phyloP scores from a whole-genome alignment of 2,888 invertebrate genomes.

The Xylota segnis region DNA sequence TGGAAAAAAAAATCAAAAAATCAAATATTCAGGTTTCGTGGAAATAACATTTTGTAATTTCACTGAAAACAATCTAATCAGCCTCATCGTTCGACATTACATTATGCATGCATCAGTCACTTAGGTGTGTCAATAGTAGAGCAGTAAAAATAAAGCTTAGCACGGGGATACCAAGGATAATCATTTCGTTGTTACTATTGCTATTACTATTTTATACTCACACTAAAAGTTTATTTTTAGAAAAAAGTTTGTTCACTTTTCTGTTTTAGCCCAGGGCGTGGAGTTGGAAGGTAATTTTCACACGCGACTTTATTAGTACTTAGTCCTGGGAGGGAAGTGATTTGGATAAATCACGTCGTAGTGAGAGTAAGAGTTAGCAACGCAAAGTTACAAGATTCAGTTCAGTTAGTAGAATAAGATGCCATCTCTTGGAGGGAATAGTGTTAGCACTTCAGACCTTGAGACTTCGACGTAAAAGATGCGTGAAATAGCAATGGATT shows the following conservation, averaged over 20 bases:
- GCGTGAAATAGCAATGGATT: too few relatives aligned
- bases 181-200: slow-evolving; percentile 28
- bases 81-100: slow-evolving; percentile 30
- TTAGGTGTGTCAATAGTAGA: slow-evolving; percentile 62
- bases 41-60: slow-evolving; percentile 23
- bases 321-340: slow-evolving; percentile 3
- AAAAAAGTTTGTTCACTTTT: slow-evolving; percentile 28
- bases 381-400: too few relatives aligned
- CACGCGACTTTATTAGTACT: slow-evolving; percentile 51
- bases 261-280: slow-evolving; percentile 12
- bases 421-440: too few relatives aligned
- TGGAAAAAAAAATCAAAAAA: slow-evolving; percentile 19
- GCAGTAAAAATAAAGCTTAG: slow-evolving; percentile 41
- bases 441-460: too few relatives aligned
- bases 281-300: slow-evolving; percentile 51
- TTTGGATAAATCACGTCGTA: not conserved
- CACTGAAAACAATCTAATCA: slow-evolving; percentile 14
- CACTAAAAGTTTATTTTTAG: slow-evolving; percentile 66
- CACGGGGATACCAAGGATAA: slow-evolving; percentile 53
- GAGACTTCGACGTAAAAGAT: too few relatives aligned
- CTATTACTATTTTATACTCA: slow-evolving; percentile 22
- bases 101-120: slow-evolving; percentile 51
- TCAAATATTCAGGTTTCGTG: slow-evolving; percentile 11
- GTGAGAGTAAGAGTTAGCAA: not conserved
- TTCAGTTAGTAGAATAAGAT: too few relatives aligned